These are phyloP conservation scores for Bombus terrestris DNA, from an alignment of 1,140 invertebrate species.

Conservation along the genomic window DNA sequence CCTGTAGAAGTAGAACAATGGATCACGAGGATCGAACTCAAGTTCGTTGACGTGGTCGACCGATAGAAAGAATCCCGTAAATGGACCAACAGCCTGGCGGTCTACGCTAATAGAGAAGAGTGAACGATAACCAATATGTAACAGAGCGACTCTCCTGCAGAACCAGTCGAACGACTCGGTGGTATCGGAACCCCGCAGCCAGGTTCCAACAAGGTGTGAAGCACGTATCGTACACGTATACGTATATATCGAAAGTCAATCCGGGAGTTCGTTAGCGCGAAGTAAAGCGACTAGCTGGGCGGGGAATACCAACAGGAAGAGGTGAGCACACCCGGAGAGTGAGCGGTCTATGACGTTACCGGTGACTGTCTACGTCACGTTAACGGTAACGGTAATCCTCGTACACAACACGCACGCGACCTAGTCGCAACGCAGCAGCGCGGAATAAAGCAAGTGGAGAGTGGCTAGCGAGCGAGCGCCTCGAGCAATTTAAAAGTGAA, in stretches of 20 bases:
- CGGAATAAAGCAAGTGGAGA: slow-evolving; percentile 52
- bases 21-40: background rate
- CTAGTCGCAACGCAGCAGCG: slow-evolving; percentile 68
- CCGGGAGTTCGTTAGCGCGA: slow-evolving; percentile 2
- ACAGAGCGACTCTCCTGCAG: too few species aligned
- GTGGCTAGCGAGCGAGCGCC: slow-evolving; percentile 57
- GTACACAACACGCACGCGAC: slow-evolving; percentile 74
- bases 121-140: too few species aligned
- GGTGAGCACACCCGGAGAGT: slow-evolving; percentile 34
- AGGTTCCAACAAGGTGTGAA: background rate
- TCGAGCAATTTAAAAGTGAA: slow-evolving; percentile 81
- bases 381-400: slow-evolving; percentile 78
- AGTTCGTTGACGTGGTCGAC: too few species aligned
- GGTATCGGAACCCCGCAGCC: background rate
- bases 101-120: too few species aligned
- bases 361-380: slow-evolving; percentile 67
- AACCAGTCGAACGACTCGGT: too few species aligned
- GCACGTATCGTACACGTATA: background rate
- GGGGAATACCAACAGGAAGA: slow-evolving; percentile 40
- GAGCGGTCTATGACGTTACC: slow-evolving; percentile 75
- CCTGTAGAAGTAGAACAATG: slow-evolving; percentile 5
- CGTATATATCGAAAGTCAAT: background rate
- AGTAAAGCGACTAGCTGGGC: background rate
- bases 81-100: background rate
- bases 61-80: background rate